Evolutionary conservation across 2,888 invertebrate species (phyloP).

Genomic region (Mantis religiosa): DNA sequence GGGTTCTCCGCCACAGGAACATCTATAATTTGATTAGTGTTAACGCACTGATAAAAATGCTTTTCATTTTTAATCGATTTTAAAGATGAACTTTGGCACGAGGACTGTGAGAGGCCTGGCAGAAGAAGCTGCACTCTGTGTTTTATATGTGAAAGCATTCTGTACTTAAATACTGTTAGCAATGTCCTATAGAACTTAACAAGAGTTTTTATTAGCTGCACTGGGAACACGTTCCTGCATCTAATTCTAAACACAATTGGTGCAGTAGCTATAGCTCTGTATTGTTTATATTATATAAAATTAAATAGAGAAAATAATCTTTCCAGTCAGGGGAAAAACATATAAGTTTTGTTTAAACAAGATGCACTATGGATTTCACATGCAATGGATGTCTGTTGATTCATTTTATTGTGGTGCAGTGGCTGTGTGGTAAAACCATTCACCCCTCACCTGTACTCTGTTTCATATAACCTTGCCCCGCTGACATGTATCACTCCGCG

Average conservation of each 20-base stretch:
- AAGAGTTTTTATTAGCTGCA: neutral
- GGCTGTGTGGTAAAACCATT: too few relatives aligned
- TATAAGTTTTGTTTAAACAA: neutral
- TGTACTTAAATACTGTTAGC: neutral
- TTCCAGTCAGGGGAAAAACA: neutral
- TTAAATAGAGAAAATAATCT: neutral
- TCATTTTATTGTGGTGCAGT: neutral
- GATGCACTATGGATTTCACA: neutral
- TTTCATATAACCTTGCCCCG: too few relatives aligned
- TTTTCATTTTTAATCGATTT: neutral
- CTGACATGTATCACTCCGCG: too few relatives aligned
- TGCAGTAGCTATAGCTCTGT: neutral
- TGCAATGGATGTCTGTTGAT: neutral
- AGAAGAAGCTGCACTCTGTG: neutral
- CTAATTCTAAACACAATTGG: constrained; percentile 12
- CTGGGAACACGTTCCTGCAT: neutral
- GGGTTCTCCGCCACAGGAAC: neutral
- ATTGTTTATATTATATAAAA: neutral
- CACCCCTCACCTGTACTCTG: too few relatives aligned
- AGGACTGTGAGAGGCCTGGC: neutral
- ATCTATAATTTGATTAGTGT: neutral
- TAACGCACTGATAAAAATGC: neutral
- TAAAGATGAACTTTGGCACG: neutral
- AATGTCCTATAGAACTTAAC: neutral
- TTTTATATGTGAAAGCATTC: neutral